Base-by-base conservation (phyloP, 2,888 invertebrate genomes). In the Sepioteuthis lessoniana region DNA sequence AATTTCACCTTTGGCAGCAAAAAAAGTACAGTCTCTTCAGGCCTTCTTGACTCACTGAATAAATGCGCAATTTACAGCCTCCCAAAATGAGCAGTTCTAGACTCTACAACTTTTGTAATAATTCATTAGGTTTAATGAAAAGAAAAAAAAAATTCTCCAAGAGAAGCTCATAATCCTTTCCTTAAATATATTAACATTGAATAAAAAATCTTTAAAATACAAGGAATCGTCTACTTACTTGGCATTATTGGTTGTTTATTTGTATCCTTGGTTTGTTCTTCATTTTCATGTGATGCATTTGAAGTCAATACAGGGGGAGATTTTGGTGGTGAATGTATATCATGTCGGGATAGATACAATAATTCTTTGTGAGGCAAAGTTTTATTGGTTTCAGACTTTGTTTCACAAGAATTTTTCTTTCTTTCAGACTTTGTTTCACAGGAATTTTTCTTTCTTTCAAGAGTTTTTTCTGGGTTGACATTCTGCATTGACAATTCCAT, bases 401-500 rank as follows among this genome's bases (percentile, higher is more conserved):
- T 76, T 76, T 76, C 35, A 76, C 76, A 76, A 35, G 76, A 35
- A n/a, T 1, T 76, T 5, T 10, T 76, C n/a, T 76, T 76, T n/a
- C 35, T 76, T 35, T 76, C 35, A 35, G 76, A 35, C 76, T 76
- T 76, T 76, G n/a, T 76, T 76, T 76, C 35, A 76, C 76, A 76
- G n/a, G 76, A 35, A n/a, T 4, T 35, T 5, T 10, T 76, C n/a
- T 76, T 76, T n/a, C 16, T 76, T 35, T 76, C 76, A 35, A 16
- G 76, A 4, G 13, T 76, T n/a, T 76, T 47, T 92, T 92, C 47
- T 7, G 28, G 19, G 25, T n/a, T 47, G 19, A 10, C 21, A n/a
- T 46, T 35, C 19, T 92, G 92, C 92, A 92, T 92, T 47, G 92
- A 92, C 46, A 92, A 47, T 35, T 92, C 92, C 92, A 92, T 92